These are phyloP conservation scores for Apamea crenata DNA, from an alignment of 2,888 invertebrate species.

Conservation along the genomic window DNA sequence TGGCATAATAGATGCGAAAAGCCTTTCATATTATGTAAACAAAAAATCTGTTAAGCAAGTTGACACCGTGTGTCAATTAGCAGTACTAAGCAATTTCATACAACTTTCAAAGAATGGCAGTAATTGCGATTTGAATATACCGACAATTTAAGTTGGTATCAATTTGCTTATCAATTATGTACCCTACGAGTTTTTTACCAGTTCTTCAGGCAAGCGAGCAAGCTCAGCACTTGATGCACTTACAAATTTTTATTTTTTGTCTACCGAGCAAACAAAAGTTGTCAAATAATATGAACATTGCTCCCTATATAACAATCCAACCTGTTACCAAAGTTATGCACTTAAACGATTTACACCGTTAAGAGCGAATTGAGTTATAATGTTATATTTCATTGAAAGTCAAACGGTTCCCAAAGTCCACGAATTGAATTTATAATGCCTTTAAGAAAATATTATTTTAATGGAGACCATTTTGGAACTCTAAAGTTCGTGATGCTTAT, in stretches of 20 bases:
- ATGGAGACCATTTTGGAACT: conserved; percentile 9
- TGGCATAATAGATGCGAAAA: not conserved
- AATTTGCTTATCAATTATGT: not conserved
- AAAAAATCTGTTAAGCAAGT: not conserved
- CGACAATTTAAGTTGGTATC: not conserved
- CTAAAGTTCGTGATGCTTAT: not conserved
- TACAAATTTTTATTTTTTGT: not conserved
- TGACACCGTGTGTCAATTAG: not conserved
- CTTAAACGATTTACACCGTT: conserved; percentile 24
- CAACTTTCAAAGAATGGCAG: not conserved
- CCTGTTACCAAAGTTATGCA: conserved; percentile 3
- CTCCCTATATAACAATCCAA: not conserved
- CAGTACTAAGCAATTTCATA: not conserved
- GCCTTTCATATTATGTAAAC: no score
- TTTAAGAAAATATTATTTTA: conserved; percentile 12
- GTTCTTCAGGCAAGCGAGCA: not conserved
- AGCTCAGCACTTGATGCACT: no score
- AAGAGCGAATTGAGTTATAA: conserved; percentile 15
- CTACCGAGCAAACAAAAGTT: not conserved
- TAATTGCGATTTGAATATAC: not conserved
- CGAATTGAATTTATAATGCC: conserved; percentile 12
- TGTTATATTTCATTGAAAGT: conserved; percentile 16
- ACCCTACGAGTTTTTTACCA: not conserved
- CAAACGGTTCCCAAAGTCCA: conserved; percentile 28
- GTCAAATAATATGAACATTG: not conserved